phyloP scores from a whole-genome alignment of 2,113 vertebrate species.

The Balaeniceps rex region DNA sequence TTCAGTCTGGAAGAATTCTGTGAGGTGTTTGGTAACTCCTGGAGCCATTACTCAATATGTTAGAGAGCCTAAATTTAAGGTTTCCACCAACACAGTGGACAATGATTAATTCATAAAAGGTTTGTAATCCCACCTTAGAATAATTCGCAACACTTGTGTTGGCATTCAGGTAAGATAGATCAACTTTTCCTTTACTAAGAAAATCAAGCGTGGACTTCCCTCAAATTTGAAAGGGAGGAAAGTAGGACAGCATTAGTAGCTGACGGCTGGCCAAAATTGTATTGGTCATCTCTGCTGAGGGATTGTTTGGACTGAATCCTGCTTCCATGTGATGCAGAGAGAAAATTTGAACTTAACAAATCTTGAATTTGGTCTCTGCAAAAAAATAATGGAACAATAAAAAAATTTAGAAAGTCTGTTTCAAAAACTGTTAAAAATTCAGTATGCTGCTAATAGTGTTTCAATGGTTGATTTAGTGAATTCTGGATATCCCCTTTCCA shows the following conservation, averaged over 20 bases:
- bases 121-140: background rate
- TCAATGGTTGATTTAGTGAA: background rate
- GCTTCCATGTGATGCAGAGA: background rate
- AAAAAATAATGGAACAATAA: background rate
- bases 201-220: background rate
- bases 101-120: background rate
- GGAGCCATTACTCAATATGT: background rate
- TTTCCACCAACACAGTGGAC: background rate
- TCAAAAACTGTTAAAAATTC: background rate
- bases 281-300: background rate
- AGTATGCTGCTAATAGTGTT: background rate
- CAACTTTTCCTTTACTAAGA: background rate
- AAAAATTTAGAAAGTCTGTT: background rate
- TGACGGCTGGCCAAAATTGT: background rate
- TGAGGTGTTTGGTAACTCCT: background rate
- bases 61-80: background rate
- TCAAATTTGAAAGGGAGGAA: background rate
- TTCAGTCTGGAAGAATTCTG: background rate
- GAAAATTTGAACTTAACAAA: background rate
- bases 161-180: background rate
- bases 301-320: background rate
- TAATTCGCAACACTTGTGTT: background rate
- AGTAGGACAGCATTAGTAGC: background rate
- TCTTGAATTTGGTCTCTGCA: background rate
- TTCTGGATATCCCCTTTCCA: background rate